Evolutionary conservation across 2,888 invertebrate species (phyloP).

Genomic region (Tolmerus cingulatus): DNA sequence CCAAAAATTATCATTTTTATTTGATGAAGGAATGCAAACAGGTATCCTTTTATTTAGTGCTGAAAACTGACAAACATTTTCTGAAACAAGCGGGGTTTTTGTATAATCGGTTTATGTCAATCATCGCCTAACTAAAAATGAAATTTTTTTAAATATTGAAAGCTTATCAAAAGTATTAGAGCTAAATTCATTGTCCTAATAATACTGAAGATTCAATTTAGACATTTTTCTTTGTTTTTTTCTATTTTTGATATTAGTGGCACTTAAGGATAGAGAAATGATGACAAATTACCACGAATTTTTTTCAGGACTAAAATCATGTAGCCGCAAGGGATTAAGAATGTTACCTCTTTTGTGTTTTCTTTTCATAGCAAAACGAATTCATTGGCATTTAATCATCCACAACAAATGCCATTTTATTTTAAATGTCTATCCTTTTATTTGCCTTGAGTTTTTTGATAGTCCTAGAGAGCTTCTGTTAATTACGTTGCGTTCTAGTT

Average conservation of each 20-base stretch:
- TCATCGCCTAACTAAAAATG: not conserved
- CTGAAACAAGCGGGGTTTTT: too few species aligned
- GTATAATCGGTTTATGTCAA: not conserved
- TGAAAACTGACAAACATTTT: not conserved
- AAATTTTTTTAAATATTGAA: not conserved
- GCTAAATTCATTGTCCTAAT: too few species aligned
- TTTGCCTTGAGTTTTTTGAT: not conserved
- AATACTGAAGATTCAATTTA: too few species aligned
- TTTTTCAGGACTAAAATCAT: not conserved
- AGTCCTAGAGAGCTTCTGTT: not conserved
- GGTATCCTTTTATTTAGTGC: not conserved
- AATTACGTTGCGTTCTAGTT: too few species aligned
- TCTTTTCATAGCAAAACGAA: not conserved
- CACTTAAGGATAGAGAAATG: not conserved
- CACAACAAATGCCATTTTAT: not conserved
- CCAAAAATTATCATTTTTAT: not conserved
- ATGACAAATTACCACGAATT: not conserved
- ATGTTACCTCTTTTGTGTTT: not conserved
- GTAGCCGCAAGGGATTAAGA: not conserved
- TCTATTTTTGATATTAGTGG: not conserved
- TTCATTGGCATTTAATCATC: not conserved
- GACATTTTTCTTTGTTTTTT: too few species aligned
- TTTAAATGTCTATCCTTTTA: not conserved
- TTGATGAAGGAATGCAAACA: not conserved
- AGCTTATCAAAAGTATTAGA: too few species aligned